phyloP scores from a whole-genome alignment of 2,888 invertebrate species.

The Petrophora chlorosata region DNA sequence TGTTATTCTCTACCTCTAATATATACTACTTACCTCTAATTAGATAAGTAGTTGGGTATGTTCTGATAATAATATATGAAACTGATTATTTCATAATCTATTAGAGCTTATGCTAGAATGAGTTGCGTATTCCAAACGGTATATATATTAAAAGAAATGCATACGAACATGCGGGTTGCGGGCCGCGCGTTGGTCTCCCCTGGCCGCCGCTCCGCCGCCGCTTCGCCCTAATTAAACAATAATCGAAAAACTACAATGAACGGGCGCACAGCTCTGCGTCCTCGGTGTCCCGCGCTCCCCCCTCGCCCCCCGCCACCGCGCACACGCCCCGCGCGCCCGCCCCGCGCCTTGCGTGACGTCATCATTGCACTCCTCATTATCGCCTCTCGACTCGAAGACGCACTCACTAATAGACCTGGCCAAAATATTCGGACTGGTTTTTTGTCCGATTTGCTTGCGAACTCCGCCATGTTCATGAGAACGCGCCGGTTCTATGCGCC shows the following conservation, averaged over 20 bases:
- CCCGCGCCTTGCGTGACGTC: conserved; percentile 68
- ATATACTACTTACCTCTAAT: too few species aligned
- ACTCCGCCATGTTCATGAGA: conserved; percentile 48
- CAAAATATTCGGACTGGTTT: conserved; percentile 61
- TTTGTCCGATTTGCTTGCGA: conserved; percentile 54
- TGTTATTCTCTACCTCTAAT: too few species aligned
- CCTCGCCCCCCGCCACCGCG: conserved; percentile 34
- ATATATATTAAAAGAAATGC: conserved; percentile 3
- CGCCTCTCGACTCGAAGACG: conserved; percentile 74
- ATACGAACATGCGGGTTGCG: conserved; percentile 44
- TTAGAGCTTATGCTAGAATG: too few species aligned
- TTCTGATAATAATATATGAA: too few species aligned
- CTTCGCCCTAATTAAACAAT: conserved; percentile 84
- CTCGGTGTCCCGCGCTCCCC: conserved; percentile 60
- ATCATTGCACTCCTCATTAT: conserved; percentile 80
- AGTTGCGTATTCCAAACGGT: too few species aligned
- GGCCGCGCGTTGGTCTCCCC: conserved; percentile 62
- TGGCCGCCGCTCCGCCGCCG: conserved; percentile 83
- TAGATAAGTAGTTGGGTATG: too few species aligned
- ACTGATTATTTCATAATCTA: too few species aligned
- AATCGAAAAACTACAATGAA: conserved; percentile 84
- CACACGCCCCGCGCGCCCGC: conserved; percentile 28
- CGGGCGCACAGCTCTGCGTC: conserved; percentile 79
- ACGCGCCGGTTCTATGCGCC: conserved; percentile 46
- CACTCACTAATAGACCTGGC: conserved; percentile 65